Base-by-base conservation (phyloP, 2,888 invertebrate species). In the Ligdia adustata region DNA sequence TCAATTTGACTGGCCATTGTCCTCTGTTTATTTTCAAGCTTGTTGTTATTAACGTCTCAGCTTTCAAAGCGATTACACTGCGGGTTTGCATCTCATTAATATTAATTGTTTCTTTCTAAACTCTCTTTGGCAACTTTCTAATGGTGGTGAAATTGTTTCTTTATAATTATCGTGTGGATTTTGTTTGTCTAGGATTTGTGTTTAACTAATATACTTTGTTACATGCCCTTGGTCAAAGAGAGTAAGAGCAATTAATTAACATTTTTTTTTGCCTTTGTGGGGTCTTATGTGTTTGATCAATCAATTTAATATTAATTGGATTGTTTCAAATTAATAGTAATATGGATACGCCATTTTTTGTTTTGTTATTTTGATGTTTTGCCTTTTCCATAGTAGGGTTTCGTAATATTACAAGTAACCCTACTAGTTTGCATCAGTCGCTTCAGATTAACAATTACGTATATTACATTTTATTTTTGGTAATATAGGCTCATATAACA, bases 71-170 rank as follows among this genome's bases (percentile, higher is more conserved):
- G 9, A 52, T 63, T 63, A 55, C 56, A 48, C 22, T n/a, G 7
- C 2, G 39, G 33, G 52, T 42, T 69, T 64, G 55, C 55, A 64
- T 66, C 43, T 60, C 56, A 64, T 66, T 69, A 61, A 60, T 52
- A 66, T 62, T 58, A 61, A 66, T 69, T 58, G 48, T 52, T 46
- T 51, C 42, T 60, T 57, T 42, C 42, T 24, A n/a, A 38, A 33
- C 18, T 24, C 13, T 20, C 26, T 27, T 28, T 16, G 7, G 1
- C n/a, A 15, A 22, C 9, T 37, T 31, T 4, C 18, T 22, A 31
- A 29, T 31, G 22, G 9, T 34, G 9, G 18, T 9, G 7, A 29
- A 20, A 35, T 28, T 20, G 13, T 32, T 32, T 41, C 12, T 32
- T 12, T 16, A 32, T 34, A 26, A 5, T 34, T 15, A 28, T 34